Evolutionary conservation across 1,140 invertebrate genomes (phyloP).

Genomic region (Chelonus insularis): DNA sequence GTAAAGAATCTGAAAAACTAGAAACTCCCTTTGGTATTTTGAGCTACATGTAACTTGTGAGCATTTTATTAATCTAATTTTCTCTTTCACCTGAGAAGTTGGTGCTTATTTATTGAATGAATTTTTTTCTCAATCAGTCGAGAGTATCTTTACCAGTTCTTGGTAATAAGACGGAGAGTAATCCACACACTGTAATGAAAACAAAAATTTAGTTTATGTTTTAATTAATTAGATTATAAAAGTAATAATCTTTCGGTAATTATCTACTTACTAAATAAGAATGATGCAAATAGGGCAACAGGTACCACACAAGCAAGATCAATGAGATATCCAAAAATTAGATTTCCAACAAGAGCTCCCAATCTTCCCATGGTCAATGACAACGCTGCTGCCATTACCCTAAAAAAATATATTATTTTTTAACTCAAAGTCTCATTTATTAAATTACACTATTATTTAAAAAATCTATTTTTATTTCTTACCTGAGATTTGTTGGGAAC

Average conservation of each 20-base stretch:
- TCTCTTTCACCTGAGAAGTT: background rate
- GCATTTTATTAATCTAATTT: background rate
- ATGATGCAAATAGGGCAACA: conserved; percentile 68
- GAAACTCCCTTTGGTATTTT: background rate
- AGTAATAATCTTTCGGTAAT: conserved; percentile 72
- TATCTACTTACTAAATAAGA: conserved; percentile 72
- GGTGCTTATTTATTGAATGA: background rate
- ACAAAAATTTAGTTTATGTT: conserved; percentile 23
- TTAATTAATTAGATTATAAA: conserved; percentile 45
- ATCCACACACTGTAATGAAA: conserved; percentile 65
- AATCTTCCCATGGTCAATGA: conserved; percentile 73
- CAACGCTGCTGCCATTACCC: conserved; percentile 76
- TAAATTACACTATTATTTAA: no score
- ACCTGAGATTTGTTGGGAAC: conserved; percentile 79
- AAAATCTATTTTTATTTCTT: conserved; percentile 29
- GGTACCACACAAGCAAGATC: conserved; percentile 74
- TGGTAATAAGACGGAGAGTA: conserved; percentile 69
- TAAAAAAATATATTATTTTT: no score
- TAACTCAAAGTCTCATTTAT: no score
- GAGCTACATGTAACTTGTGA: background rate
- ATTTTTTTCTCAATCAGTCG: conserved; percentile 54
- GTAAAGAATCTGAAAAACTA: background rate
- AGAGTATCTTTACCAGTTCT: conserved; percentile 70
- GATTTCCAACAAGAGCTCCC: conserved; percentile 69
- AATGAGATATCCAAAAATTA: conserved; percentile 31